Percentiles rank a stretch among this genome's conserved stretches.
phyloP scores from a whole-genome alignment of 2,888 invertebrate species.

The Ornithoptera priamus region DNA sequence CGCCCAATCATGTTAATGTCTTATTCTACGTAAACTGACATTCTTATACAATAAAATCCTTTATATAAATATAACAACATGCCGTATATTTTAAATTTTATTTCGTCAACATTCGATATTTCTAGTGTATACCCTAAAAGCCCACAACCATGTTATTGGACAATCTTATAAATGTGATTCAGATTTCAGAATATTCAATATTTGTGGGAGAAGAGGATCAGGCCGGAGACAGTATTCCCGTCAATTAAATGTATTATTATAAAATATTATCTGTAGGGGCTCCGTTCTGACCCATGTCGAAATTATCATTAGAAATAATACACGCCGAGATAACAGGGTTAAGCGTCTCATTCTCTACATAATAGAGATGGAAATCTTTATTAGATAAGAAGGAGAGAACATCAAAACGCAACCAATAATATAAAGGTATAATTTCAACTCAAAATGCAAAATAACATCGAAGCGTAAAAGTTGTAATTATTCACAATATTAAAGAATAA shows the following conservation, averaged over 20 bases:
- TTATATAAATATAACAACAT: not conserved
- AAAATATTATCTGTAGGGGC: no score
- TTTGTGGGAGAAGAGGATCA: no score
- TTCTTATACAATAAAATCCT: not conserved
- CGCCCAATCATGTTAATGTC: conserved; percentile 26
- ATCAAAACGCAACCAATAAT: not conserved
- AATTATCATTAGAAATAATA: no score
- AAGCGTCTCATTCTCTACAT: not conserved
- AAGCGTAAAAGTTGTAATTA: not conserved
- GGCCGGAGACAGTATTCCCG: no score
- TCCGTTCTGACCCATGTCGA: no score
- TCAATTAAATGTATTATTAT: no score
- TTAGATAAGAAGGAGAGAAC: not conserved
- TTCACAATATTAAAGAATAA: not conserved
- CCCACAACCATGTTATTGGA: no score
- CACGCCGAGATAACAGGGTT: no score
- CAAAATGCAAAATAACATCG: not conserved
- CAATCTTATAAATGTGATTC: no score
- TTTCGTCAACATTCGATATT: not conserved
- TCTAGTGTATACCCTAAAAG: not conserved
- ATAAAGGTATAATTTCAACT: not conserved
- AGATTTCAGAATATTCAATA: no score
- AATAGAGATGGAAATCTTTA: not conserved
- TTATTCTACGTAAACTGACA: not conserved
- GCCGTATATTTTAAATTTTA: not conserved